These are phyloP conservation scores for Avahi laniger DNA, from an alignment of 2,797 vertebrate genomes.

Conservation along the genomic window DNA sequence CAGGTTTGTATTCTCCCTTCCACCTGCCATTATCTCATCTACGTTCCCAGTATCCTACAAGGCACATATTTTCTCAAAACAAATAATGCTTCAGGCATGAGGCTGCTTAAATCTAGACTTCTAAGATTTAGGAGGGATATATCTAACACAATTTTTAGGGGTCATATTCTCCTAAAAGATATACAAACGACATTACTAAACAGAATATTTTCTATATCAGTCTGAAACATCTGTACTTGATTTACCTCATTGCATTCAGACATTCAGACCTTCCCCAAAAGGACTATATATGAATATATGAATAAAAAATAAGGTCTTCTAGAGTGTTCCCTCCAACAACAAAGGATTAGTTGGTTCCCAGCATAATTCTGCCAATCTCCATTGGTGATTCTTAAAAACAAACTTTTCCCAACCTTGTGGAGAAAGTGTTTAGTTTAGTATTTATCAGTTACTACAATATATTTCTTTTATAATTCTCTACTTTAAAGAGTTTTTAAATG, in stretches of 20 bases:
- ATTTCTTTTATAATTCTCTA: neutral
- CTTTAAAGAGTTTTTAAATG: conserved; percentile 7
- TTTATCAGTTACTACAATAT: neutral
- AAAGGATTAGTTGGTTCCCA: neutral
- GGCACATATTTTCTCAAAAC: neutral
- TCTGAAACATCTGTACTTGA: neutral
- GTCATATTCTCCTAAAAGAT: neutral
- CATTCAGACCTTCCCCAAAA: neutral
- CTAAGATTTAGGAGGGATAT: neutral
- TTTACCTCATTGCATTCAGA: neutral
- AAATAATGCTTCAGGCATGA: neutral
- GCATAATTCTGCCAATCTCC: neutral
- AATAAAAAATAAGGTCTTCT: neutral
- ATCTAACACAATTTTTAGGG: neutral
- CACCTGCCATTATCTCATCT: neutral
- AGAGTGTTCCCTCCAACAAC: neutral
- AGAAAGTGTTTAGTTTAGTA: neutral
- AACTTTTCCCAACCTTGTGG: neutral
- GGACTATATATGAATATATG: neutral
- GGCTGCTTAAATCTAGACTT: neutral
- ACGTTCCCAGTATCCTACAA: neutral
- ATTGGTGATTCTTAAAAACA: neutral
- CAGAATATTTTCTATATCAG: neutral
- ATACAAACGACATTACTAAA: neutral
- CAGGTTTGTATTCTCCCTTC: neutral